These are phyloP conservation scores for Apogon hyalosoma DNA, from an alignment of 2,797 vertebrate species.

Conservation along the genomic window DNA sequence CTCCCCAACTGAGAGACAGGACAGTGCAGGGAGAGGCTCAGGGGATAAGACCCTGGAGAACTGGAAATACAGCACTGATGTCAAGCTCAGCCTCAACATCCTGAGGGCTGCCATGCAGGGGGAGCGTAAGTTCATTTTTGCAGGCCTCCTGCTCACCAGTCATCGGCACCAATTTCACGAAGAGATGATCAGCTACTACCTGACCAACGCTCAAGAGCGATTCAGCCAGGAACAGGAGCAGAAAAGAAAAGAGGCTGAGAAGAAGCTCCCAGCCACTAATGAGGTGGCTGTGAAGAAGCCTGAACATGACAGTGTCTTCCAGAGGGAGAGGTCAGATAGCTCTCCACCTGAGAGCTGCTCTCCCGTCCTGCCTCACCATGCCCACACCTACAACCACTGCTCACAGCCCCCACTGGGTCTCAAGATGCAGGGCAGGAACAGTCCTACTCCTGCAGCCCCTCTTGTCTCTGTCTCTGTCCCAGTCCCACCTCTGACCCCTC, in stretches of 20 bases:
- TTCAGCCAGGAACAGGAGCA: slow-evolving; percentile 98
- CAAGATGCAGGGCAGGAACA: slow-evolving; percentile 91
- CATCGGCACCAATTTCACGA: slow-evolving; percentile 98
- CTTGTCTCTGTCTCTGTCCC: slow-evolving; percentile 76
- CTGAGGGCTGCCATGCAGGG: slow-evolving; percentile 98
- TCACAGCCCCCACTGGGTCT: slow-evolving; percentile 88
- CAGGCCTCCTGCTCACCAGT: slow-evolving; percentile 95
- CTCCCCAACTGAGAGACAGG: slow-evolving; percentile 85
- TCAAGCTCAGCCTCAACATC: slow-evolving; percentile 98
- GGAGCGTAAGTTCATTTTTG: slow-evolving; percentile 98
- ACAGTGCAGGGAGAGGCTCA: slow-evolving; percentile 80
- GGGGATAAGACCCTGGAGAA: slow-evolving; percentile 89
- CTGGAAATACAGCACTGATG: slow-evolving; percentile 99
- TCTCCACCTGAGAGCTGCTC: slow-evolving; percentile 92
- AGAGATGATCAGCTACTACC: slow-evolving; percentile 98
- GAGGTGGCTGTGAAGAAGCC: slow-evolving; percentile 87
- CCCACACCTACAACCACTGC: slow-evolving; percentile 88
- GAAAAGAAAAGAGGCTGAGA: slow-evolving; percentile 91
- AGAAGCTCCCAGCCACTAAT: slow-evolving; percentile 77
- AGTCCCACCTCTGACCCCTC: slow-evolving; percentile 74
- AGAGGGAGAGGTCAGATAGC: slow-evolving; percentile 88
- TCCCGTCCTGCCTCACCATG: slow-evolving; percentile 90
- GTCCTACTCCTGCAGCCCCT: slow-evolving; percentile 84
- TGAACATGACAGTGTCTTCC: slow-evolving; percentile 86
- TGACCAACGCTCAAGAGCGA: slow-evolving; percentile 96